Percentiles rank a stretch among this genome's conserved stretches.
phyloP scores from a whole-genome alignment of 2,113 vertebrate genomes.

The Epinephelus fuscoguttatus region DNA sequence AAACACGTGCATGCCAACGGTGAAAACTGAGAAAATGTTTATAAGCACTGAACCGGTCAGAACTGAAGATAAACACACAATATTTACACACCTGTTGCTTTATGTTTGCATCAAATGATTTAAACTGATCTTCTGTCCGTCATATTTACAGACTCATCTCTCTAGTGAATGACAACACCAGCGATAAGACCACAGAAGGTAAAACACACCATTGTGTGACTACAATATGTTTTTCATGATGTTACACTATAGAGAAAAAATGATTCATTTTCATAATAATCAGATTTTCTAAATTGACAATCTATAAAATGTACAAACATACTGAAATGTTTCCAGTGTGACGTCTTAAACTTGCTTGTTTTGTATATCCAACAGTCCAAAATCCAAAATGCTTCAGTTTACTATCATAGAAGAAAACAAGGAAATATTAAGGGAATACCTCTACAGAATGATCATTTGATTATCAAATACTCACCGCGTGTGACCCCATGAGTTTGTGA shows the following conservation, averaged over 20 bases:
- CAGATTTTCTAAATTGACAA: neutral
- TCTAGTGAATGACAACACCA: slow-evolving; percentile 86
- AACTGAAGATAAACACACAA: neutral
- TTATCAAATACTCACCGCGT: too few species aligned
- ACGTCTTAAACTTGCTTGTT: neutral
- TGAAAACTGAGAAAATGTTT: neutral
- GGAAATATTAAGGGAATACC: too few species aligned
- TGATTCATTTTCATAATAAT: neutral
- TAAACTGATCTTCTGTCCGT: slow-evolving; percentile 4
- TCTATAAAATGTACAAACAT: neutral
- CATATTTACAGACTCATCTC: slow-evolving; percentile 89
- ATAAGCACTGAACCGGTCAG: neutral
- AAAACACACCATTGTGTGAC: slow-evolving; percentile 38
- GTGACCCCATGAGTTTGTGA: too few species aligned
- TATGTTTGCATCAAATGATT: neutral
- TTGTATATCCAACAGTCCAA: neutral
- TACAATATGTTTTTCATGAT: neutral
- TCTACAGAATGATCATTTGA: too few species aligned
- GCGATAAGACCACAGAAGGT: slow-evolving; percentile 83
- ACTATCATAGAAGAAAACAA: neutral
- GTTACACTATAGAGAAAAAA: neutral
- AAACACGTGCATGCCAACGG: neutral
- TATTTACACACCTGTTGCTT: neutral
- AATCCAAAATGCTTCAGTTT: neutral
- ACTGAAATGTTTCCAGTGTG: neutral